Base-by-base conservation (phyloP, 2,888 invertebrate species). In the Eugnorisma glareosa region DNA sequence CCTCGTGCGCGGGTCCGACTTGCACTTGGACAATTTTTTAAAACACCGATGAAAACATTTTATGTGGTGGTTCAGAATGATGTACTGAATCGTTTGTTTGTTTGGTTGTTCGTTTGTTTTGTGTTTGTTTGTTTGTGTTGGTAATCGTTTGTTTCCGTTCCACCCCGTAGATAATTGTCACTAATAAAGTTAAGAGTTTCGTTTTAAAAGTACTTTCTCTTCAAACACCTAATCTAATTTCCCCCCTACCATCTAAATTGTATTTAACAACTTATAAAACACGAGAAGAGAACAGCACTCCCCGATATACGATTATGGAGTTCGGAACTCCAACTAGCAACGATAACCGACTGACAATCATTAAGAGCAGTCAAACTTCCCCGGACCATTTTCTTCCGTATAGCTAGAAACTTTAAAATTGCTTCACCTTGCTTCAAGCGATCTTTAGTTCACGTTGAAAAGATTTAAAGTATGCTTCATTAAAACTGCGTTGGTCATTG, bases 391-490 rank as follows among this genome's bases (percentile, higher is more conserved):
- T 93, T 92, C 92, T 93, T 91, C 91, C 89, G 90, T 91, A 91
- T 89, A 88, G 89, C 88, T 86, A 85, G 90, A 88, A 94, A 94
- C 90, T 95, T 95, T 93, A 87, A 93, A 94, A 94, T 94, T 93
- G 93, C 92, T 93, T 90, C 92, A 93, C 93, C 92, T 93, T 89
- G 87, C 87, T 91, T 93, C 92, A 91, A 89, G 90, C 89, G 87
- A 88, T 90, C 90, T 89, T 89, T 88, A 88, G 87, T 90, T 90
- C 89, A 86, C 90, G 91, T 87, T 89, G 92, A 93, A 93, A 93
- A 93, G 93, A 93, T 94, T 94, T 90, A 92, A 93, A 94, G 93
- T 92, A 93, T 91, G 92, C 94, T 95, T 95, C 95, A 95, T 95
- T 95, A 95, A 94, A 93, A 93, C 91, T 91, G 91, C 91, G 91